Evolutionary conservation across 2,113 vertebrate genomes (phyloP).

Genomic region (Cygnus buccinator): DNA sequence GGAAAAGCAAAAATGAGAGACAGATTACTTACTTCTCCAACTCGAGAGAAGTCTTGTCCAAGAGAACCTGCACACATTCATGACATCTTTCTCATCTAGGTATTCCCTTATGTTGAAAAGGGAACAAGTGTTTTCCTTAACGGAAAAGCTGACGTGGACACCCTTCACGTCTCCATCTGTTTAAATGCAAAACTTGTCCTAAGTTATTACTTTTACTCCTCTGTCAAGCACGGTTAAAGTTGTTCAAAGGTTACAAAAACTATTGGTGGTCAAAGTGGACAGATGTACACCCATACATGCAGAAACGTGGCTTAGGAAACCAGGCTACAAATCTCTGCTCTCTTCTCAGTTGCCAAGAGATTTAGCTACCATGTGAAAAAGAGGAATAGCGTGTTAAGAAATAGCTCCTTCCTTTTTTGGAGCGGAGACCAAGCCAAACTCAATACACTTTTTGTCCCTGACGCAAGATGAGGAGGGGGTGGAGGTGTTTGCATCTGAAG

Average conservation of each 20-base stretch:
- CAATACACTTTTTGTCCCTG: neutral
- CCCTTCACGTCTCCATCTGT: neutral
- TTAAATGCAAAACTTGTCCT: neutral
- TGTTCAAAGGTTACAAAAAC: neutral
- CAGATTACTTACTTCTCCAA: neutral
- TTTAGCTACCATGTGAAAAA: neutral
- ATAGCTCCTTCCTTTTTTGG: neutral
- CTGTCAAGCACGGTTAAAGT: neutral
- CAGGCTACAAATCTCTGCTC: neutral
- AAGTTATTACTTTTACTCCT: neutral
- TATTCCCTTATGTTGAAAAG: neutral
- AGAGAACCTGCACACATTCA: neutral
- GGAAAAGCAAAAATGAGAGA: neutral
- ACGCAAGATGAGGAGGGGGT: neutral
- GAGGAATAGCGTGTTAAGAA: neutral
- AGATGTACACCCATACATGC: neutral
- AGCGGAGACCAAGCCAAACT: neutral
- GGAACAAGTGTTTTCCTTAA: neutral
- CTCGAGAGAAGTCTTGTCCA: neutral
- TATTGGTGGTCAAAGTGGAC: neutral
- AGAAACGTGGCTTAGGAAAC: neutral
- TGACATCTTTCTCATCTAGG: neutral
- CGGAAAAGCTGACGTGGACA: neutral
- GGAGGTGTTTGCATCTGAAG: constrained; percentile 9
- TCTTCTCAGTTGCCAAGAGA: neutral